These are phyloP conservation scores for Hemicrepidius hirtus DNA, from an alignment of 2,888 invertebrate genomes.

Conservation along the genomic window DNA sequence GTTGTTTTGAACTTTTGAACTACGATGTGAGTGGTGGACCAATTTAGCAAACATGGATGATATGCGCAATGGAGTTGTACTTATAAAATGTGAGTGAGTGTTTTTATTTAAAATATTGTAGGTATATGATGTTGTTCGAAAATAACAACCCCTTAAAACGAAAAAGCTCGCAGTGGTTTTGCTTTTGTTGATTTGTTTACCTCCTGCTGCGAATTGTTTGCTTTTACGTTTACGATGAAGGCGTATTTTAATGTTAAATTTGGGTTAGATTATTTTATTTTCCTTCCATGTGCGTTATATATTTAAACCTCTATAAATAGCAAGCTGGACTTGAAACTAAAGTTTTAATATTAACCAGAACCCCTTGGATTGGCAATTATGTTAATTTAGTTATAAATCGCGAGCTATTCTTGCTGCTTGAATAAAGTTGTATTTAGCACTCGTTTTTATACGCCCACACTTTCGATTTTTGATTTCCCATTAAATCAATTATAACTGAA, in stretches of 20 bases:
- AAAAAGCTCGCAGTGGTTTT: too few species aligned
- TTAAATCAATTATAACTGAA: background rate
- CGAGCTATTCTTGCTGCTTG: conserved; percentile 3
- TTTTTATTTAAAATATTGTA: background rate
- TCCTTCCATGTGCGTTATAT: conserved; percentile 44
- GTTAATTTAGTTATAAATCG: conserved; percentile 23
- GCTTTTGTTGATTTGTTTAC: background rate
- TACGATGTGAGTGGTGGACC: conserved; percentile 50
- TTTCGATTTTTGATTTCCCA: background rate
- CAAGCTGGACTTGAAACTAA: conserved; percentile 40
- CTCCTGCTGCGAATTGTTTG: conserved; percentile 16
- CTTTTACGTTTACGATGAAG: background rate
- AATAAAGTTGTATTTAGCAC: background rate
- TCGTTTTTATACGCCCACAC: background rate
- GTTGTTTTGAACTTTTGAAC: conserved; percentile 55
- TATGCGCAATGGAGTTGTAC: conserved; percentile 82
- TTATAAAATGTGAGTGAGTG: conserved; percentile 82
- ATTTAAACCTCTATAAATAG: conserved; percentile 46
- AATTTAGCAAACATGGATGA: conserved; percentile 75
- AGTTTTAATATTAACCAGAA: conserved; percentile 39
- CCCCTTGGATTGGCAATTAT: conserved; percentile 36
- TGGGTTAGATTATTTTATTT: conserved; percentile 26
- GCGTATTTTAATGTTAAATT: conserved; percentile 7
- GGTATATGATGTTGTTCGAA: background rate
- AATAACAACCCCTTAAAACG: background rate